Base-by-base conservation (phyloP, 2,888 invertebrate genomes). In the Ganaspis brasiliensis region DNA sequence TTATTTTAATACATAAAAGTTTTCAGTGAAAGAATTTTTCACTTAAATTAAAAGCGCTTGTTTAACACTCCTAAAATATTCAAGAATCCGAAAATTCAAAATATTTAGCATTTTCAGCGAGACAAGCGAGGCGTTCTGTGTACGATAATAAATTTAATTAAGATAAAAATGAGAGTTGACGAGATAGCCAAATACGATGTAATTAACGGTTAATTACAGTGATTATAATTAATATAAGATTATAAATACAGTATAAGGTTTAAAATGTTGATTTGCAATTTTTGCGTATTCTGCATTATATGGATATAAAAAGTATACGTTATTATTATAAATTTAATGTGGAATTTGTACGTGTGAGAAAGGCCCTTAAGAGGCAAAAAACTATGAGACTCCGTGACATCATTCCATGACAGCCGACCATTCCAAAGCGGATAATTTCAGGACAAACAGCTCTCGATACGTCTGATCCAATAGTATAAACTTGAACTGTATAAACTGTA, bases 361-460 rank as follows among this genome's bases (percentile, higher is more conserved):
- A n/a, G 40, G 40, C 40, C 67, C n/a, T 12, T 40, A 63, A 40
- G 9, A 9, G 67, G 45, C n/a, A 71, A 52, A 52, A 67, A 74
- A 77, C 75, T 77, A 76, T 80, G 76, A 86, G 85, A 88, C 85
- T 87, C 90, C 90, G 89, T 91, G 91, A 91, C 89, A 91, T 91
- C 91, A 91, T 91, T 91, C 91, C 90, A 91, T 90, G 90, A 91
- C 91, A 91, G 88, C 84, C 85, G 86, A 82, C 83, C 85, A 86
- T 87, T 87, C 87, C 86, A 83, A 83, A 83, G 84, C 85, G 84
- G 84, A 86, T 85, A 86, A 87, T 89, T 89, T 87, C 87, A 89
- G 86, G 87, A 87, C 87, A 88, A 89, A 90, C 85, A 87, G 89
- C 89, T 87, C 19, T 84, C 85, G 85, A 88, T 82, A 81, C 77